phyloP scores from a whole-genome alignment of 2,113 vertebrate genomes.

The Neomonachus schauinslandi region DNA sequence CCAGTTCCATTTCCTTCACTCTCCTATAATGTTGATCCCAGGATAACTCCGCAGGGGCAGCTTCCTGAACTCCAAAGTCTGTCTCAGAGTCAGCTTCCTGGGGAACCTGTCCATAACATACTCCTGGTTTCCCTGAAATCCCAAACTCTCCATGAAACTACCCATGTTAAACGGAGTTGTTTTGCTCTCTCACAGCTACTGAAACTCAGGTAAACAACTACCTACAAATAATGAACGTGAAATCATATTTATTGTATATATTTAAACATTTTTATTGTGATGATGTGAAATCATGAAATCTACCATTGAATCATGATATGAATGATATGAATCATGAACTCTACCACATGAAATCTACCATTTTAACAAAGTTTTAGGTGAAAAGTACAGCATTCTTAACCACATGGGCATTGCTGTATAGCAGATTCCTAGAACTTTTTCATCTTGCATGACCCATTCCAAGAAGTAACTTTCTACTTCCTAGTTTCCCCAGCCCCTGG shows the following conservation, averaged over 20 bases:
- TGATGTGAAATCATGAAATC: background rate
- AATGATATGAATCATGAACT: background rate
- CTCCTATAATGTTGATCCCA: background rate
- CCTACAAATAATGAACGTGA: background rate
- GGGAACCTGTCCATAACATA: background rate
- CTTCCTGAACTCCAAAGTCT: background rate
- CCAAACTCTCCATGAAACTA: background rate
- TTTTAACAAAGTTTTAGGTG: background rate
- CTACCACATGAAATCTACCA: background rate
- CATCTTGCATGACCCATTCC: background rate
- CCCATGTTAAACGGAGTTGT: background rate
- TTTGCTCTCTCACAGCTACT: background rate
- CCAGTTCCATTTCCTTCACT: background rate
- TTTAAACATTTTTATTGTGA: background rate
- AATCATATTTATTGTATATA: background rate
- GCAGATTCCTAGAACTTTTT: background rate
- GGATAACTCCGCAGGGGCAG: rapidly evolving
- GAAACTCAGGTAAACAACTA: background rate
- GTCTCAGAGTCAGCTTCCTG: background rate
- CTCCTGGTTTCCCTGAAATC: background rate
- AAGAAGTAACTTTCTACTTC: background rate
- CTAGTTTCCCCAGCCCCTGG: rapidly evolving
- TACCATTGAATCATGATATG: background rate
- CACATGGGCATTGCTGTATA: background rate
- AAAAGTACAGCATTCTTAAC: background rate